Base-by-base conservation (phyloP, 2,113 vertebrate genomes). In the Lepisosteus osseus region DNA sequence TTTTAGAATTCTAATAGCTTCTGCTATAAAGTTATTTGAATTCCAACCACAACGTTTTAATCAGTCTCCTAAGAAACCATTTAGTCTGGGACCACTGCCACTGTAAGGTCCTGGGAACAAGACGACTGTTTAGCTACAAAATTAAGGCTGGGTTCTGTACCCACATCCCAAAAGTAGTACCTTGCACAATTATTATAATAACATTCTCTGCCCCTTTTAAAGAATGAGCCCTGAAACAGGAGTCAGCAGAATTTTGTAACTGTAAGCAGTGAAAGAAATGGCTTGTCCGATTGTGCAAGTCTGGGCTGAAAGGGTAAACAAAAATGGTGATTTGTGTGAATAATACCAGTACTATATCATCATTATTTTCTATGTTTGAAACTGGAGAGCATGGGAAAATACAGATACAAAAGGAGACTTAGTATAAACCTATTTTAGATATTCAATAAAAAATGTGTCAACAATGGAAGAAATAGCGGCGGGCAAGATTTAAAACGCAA, bases 41-140 rank as follows among this genome's bases (percentile, higher is more conserved):
- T 82, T 80, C 69, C 64, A 73, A 76, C 74, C 72, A 57, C 44
- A 74, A 70, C 81, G 78, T 89, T 88, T 87, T 83, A 73, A 85
- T 85, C 76, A 42, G 86, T 90, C 80, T 90, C 89, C 87, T 81
- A 84, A 87, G 87, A 88, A 89, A 87, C 86, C 73, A 75, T 78
- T 76, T 65, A 64, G 70, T 82, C 85, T 89, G 86, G 89, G 89
- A 90, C 75, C 77, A 0, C 78, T 87, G 87, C 89, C 87, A 90
- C 78, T 43, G 73, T 72, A 3, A 65, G 56, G 86, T 85, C 88
- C 85, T 90, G 89, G 89, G 87, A 90, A 90, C 78, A 0, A 68
- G 63, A 76, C 65, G 76, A 83, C 71, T 70, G 68, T 73, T 70
- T 72, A 71, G 71, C 75, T 81, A 78, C 65, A 67, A 78, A 68